Base-by-base conservation (phyloP, 2,888 invertebrate genomes). In the Abrostola tripartita region DNA sequence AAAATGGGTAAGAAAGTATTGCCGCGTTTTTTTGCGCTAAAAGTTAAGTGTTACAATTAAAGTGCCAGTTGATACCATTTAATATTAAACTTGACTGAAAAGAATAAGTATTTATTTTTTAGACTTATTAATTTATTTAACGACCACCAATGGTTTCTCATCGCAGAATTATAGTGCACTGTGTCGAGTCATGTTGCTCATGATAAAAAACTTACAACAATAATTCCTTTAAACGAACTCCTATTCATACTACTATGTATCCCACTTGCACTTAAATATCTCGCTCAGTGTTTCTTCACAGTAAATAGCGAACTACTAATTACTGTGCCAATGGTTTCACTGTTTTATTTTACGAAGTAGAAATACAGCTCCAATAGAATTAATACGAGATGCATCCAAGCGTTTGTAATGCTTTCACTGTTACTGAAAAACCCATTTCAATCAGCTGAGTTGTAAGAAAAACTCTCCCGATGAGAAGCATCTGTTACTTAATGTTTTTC, bases 401-500 rank as follows among this genome's bases (percentile, higher is more conserved):
- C 44, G 44, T 24, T 24, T 47, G 44, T 47, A 47, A 47, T 47
- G 44, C 44, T 47, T 47, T 53, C 36, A 35, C 12, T 7, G 52
- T 35, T 68, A 24, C 59, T 41, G 24, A 61, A 44, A 5, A 47
- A 61, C 65, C 37, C 54, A 61, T 40, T 52, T 55, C 14, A n/a
- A 37, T 40, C 9, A 58, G 41, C 54, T 54, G 65, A 74, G 42
- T 57, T 49, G 7, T 7, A 60, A 51, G 40, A 55, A 65, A 55
- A 62, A 52, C 52, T 35, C 36, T 49, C 38, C 42, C 8, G n/a
- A 41, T 47, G 35, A 61, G 57, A 42, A 65, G 24, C 74, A 65
- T 68, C 74, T 58, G 56, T 58, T 68, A 57, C 56, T 75, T 42
- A 65, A 51, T 49, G 77, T 70, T 68, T 59, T 70, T 68, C 57